Evolutionary conservation across 2,888 invertebrate genomes (phyloP), one percentile per base, ranked within the genome.

Genomic region (Nomada fabriciana): DNA sequence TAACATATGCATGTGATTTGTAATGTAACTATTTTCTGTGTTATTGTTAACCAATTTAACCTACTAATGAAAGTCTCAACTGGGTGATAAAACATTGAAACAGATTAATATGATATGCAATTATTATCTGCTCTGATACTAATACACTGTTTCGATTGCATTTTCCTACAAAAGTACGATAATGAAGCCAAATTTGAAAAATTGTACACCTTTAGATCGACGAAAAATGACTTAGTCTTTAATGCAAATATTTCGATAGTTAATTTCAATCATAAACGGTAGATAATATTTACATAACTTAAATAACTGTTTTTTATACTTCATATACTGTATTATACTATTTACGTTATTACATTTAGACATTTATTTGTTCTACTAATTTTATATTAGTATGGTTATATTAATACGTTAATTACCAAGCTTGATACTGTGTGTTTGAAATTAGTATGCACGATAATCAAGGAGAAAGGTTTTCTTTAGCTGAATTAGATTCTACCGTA

Each of bases 51-150:
- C 25, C 53, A 50, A 67, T 47, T n/a, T 60, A 25, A 59, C 15
- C 2, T 23, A 25, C 36, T 25, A 36, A 52, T 25, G 23, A 18
- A 57, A 42, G 47, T 59, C 9, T 3, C 9, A 55, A 60, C 13
- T 20, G 52, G 52, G 13, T 53, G 29, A 42, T 50, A 53, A 11
- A 42, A 60, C 11, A 63, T 68, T 23, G 29, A 0, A 60, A 2
- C 9, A 47, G 10, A 64, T 74, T 80, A 84, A 82, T 77, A 87
- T 90, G 88, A 87, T 87, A 91, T 91, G 91, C 90, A 76, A 86
- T 77, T 90, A 77, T 78, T 89, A 86, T 82, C 72, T 53, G 74
- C 74, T 47, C 53, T 90, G 55, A 64, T 90, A 50, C 76, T 91
- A 20, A 78, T 69, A 15, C 80, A 86, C 52, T 89, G 83, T 67